Conservation (phyloP, 2,113 vertebrate genomes). For the Gopherus evgoodei region DNA sequence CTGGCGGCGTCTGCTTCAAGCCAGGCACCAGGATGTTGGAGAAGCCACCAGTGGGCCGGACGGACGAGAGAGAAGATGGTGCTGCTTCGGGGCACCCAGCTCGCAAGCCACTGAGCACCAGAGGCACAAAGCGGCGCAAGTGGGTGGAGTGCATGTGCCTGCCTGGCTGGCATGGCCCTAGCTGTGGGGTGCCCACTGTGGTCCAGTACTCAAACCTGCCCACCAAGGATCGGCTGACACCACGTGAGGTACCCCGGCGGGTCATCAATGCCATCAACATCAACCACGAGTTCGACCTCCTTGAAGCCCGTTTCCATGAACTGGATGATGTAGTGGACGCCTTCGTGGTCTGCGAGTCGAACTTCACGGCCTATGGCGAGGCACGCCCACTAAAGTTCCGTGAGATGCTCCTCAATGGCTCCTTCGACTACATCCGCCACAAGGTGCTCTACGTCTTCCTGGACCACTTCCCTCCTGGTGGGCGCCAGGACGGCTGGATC, state of each 20-base stretch:
- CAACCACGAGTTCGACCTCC: slow-evolving; percentile 97
- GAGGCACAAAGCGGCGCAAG: slow-evolving; percentile 78
- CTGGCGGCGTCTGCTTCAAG: slow-evolving; percentile 92
- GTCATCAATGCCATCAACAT: slow-evolving; percentile 97
- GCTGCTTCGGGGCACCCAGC: not conserved
- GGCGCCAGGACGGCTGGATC: slow-evolving; percentile 98
- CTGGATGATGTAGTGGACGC: slow-evolving; percentile 91
- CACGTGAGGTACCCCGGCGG: slow-evolving; percentile 86
- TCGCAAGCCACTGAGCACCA: slow-evolving; percentile 61
- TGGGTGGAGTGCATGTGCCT: slow-evolving; percentile 95
- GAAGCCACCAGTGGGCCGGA: slow-evolving; percentile 73
- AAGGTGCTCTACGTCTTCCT: slow-evolving; percentile 97
- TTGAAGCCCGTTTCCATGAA: slow-evolving; percentile 94
- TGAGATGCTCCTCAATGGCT: slow-evolving; percentile 90
- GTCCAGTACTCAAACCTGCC: slow-evolving; percentile 98
- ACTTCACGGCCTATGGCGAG: slow-evolving; percentile 97
- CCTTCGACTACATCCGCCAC: slow-evolving; percentile 92
- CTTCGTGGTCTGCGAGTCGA: slow-evolving; percentile 96
- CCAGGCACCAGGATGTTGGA: slow-evolving; percentile 91
- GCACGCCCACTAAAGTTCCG: slow-evolving; percentile 91
- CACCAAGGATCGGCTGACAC: slow-evolving; percentile 94
- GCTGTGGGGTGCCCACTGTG: slow-evolving; percentile 97
- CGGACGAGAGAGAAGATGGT: slow-evolving; percentile 53
- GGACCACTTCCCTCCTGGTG: slow-evolving; percentile 94
- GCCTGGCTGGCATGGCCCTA: slow-evolving; percentile 96